phyloP scores from a whole-genome alignment of 2,888 invertebrate species.

The Panopea generosa region DNA sequence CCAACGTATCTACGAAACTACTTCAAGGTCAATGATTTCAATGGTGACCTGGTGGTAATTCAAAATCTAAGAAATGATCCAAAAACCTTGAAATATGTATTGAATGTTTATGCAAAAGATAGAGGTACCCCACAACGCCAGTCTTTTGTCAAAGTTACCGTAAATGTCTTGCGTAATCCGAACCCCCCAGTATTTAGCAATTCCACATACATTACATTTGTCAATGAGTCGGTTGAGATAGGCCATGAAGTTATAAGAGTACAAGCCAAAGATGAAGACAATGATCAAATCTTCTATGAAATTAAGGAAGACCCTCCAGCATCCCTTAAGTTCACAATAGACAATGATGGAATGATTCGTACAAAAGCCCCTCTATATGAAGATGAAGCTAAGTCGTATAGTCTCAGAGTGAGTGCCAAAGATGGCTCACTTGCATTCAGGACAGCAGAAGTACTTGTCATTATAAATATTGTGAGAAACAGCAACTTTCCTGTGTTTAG shows the following conservation, averaged over 20 bases:
- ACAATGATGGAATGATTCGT: constrained; percentile 51
- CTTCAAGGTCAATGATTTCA: constrained; percentile 76
- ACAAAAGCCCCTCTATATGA: constrained; percentile 51
- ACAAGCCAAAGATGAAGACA: constrained; percentile 69
- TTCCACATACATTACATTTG: constrained; percentile 51
- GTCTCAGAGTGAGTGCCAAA: constrained; percentile 63
- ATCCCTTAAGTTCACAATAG: constrained; percentile 63
- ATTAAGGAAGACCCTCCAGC: constrained; percentile 45
- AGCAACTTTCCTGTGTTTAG: constrained; percentile 65
- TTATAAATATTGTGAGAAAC: constrained; percentile 69
- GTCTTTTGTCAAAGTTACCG: constrained; percentile 59
- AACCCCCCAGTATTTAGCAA: constrained; percentile 71
- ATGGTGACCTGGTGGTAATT: constrained; percentile 72
- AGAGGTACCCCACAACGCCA: constrained; percentile 60
- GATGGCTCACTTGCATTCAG: constrained; percentile 58
- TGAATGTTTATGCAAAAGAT: constrained; percentile 64
- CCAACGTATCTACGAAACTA: constrained; percentile 63
- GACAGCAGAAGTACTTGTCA: constrained; percentile 58
- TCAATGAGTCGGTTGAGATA: constrained; percentile 64
- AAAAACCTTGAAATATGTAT: constrained; percentile 37
- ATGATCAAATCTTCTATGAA: constrained; percentile 53
- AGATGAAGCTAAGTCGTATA: constrained; percentile 40
- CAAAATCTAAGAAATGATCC: constrained; percentile 57
- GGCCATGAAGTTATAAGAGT: constrained; percentile 60
- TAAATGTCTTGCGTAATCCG: constrained; percentile 77